phyloP scores from a whole-genome alignment of 37 sponge, comb jelly and placozoan species.

The Cladorhizidae sp. region DNA sequence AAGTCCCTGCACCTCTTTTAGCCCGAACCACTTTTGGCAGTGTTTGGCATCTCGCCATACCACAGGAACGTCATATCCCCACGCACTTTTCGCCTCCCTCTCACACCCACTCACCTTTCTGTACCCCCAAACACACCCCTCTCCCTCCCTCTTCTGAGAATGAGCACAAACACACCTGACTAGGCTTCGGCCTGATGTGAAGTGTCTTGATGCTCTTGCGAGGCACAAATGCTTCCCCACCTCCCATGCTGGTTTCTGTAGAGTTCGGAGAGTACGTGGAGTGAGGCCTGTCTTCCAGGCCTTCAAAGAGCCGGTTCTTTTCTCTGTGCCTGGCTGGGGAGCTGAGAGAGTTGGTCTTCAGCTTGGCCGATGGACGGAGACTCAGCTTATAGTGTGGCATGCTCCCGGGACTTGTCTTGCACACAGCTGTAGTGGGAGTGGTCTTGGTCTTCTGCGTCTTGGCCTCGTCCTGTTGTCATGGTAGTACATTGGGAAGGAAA shows the following conservation, averaged over 20 bases:
- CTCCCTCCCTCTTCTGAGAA: too few species aligned
- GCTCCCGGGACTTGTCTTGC: slow-evolving; percentile 28
- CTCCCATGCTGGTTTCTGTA: background rate
- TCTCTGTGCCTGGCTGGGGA: slow-evolving; percentile 50
- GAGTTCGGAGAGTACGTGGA: background rate
- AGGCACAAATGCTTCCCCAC: slow-evolving; percentile 55
- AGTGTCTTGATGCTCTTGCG: slow-evolving; percentile 77
- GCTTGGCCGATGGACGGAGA: slow-evolving; percentile 45
- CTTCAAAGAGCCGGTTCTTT: slow-evolving; percentile 68
- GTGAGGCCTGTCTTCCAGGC: slow-evolving; percentile 49
- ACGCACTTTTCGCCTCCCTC: too few species aligned
- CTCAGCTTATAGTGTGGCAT: slow-evolving; percentile 79
- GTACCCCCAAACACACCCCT: too few species aligned
- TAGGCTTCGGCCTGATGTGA: slow-evolving; percentile 51
- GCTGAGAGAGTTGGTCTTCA: slow-evolving; percentile 48
- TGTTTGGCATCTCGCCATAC: too few species aligned
- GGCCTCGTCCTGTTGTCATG: slow-evolving; percentile 45
- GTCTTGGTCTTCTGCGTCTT: slow-evolving; percentile 27
- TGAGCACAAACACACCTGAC: slow-evolving; percentile 38
- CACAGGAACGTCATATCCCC: too few species aligned
- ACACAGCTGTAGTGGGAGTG: slow-evolving; percentile 22
- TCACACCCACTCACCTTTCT: too few species aligned
- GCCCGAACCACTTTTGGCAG: too few species aligned
- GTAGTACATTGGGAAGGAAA: background rate
- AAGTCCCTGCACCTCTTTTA: too few species aligned